phyloP scores from a whole-genome alignment of 2,113 vertebrate genomes.

The Peromyscus maniculatus region DNA sequence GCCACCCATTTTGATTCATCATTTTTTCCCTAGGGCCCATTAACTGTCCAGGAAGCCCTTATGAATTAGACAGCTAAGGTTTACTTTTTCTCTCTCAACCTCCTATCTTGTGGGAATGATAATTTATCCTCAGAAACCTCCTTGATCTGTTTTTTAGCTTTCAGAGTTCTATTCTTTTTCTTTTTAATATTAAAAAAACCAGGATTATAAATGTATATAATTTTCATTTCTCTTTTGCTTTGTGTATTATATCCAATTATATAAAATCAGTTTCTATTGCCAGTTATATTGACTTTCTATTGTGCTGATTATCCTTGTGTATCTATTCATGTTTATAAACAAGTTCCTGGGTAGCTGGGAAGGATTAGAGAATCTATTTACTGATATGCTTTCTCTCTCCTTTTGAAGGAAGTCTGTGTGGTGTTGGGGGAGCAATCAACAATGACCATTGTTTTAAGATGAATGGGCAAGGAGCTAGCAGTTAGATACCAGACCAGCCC shows the following conservation, averaged over 20 bases:
- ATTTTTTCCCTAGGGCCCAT: background rate
- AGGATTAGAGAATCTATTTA: background rate
- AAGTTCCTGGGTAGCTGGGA: background rate
- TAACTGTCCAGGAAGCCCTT: background rate
- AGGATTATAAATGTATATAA: background rate
- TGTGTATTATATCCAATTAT: background rate
- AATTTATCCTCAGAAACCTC: background rate
- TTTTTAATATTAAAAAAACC: slow-evolving; percentile 1
- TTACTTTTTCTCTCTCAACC: background rate
- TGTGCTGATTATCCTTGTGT: background rate
- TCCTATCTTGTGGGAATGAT: background rate
- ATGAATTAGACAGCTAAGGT: background rate
- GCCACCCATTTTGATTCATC: background rate
- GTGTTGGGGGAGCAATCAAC: too few relatives aligned
- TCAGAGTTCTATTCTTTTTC: background rate
- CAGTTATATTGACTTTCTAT: slow-evolving; percentile 1
- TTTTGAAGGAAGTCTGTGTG: background rate
- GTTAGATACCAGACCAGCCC: background rate
- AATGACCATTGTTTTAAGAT: background rate
- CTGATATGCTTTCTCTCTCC: background rate
- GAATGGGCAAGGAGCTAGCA: background rate
- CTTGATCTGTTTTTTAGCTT: slow-evolving; percentile 9
- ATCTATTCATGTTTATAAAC: background rate
- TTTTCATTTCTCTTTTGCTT: slow-evolving; percentile 22
- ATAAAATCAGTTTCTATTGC: background rate